phyloP scores from a whole-genome alignment of 2,113 vertebrate genomes.

The Channa argus region DNA sequence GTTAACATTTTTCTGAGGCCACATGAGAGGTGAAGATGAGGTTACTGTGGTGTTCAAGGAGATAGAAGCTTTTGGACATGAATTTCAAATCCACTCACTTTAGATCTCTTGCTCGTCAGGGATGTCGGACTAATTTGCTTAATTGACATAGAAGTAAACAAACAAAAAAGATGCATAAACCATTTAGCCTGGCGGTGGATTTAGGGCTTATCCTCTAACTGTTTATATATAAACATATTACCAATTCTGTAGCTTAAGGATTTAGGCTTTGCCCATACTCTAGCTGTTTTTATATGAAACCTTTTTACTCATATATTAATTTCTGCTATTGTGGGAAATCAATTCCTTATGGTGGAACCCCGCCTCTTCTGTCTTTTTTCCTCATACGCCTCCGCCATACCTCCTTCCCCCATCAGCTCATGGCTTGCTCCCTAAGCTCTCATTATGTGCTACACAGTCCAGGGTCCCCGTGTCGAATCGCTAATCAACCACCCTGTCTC shows the following conservation, averaged over 20 bases:
- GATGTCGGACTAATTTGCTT: constrained; percentile 75
- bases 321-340: constrained; percentile 65
- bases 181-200: constrained; percentile 76
- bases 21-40: constrained; percentile 60
- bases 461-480: constrained; percentile 79
- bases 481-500: constrained; percentile 82
- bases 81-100: constrained; percentile 58
- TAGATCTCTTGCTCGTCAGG: constrained; percentile 60
- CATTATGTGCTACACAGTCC: constrained; percentile 82
- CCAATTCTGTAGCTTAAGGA: constrained; percentile 68
- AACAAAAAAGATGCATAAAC: constrained; percentile 76
- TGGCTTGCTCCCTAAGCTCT: constrained; percentile 77
- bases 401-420: constrained; percentile 70
- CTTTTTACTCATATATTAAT: constrained; percentile 61
- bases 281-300: constrained; percentile 19
- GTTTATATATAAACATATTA: constrained; percentile 80
- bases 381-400: constrained; percentile 23
- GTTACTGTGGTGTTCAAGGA: constrained; percentile 49
- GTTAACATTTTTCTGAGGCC: constrained; percentile 65
- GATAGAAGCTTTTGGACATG: constrained; percentile 48
- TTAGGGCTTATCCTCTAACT: constrained; percentile 77
- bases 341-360: constrained; percentile 64
- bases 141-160: constrained; percentile 79
- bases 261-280: constrained; percentile 67
- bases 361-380: constrained; percentile 40